Conservation (phyloP, 1,140 invertebrate genomes). For the Artemia franciscana region DNA sequence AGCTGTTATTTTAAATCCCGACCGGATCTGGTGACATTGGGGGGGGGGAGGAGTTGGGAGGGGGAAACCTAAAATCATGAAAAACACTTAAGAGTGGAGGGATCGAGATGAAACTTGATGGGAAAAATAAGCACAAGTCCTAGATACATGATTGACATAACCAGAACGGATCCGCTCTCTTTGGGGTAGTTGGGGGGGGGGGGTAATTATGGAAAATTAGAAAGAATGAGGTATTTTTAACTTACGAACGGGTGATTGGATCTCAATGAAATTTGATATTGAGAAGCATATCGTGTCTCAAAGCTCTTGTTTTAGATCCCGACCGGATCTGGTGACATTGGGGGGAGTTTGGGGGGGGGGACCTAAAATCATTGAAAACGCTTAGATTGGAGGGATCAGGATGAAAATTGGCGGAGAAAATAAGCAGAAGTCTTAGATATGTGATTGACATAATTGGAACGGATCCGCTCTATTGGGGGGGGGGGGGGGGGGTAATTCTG, state of each 20-base stretch:
- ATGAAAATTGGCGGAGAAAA: background rate
- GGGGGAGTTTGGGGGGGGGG: background rate
- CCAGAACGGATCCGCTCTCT: background rate
- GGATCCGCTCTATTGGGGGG: background rate
- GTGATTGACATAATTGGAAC: background rate
- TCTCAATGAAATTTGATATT: no score
- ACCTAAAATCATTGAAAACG: background rate
- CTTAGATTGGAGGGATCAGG: background rate
- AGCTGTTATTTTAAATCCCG: background rate
- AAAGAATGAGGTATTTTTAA: background rate
- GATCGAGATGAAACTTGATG: background rate
- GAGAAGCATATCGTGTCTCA: no score
- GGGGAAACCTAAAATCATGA: background rate
- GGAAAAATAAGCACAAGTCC: background rate
- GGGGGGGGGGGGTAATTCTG: background rate
- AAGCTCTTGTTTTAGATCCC: background rate
- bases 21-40: background rate
- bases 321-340: background rate
- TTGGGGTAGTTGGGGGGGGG: background rate
- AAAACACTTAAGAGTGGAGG: background rate
- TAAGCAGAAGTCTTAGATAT: background rate
- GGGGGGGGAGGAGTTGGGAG: background rate
- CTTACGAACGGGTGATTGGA: background rate
- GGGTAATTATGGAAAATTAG: no score
- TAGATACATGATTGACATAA: background rate